Evolutionary conservation across 1,140 invertebrate genomes (phyloP), one percentile per base, ranked within the genome.

Genomic region (Tigriopus japonicus): DNA sequence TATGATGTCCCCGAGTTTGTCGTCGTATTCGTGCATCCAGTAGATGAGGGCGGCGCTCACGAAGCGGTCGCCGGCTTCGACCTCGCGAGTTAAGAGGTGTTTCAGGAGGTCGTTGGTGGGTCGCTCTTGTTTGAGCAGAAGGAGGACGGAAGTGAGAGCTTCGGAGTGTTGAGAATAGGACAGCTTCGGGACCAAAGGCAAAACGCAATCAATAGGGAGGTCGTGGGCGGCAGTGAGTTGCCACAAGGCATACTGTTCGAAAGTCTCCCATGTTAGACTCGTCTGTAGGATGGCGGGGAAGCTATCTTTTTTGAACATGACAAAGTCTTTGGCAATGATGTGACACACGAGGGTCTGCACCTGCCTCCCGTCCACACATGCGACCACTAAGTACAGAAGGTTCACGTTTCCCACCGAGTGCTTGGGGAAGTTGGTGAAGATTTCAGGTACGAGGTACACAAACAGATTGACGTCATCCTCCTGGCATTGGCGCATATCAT

Each of bases 211-310:
- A 6, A 94, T 79, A 12, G 86, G 83, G 67, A 95, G 86, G 70
- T 91, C 86, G 68, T 96, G 92, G 45, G 90, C 89, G 64, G 84
- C 81, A 42, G 95, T 79, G 40, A 98, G 75, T 73, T 95, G 89
- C 93, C 93, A 98, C 9, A 97, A 77, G 69, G 89, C 95, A 69
- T 88, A 86, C 69, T 98, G 93, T 71, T 96, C 93, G 66, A 93
- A 89, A 1, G 90, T 94, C 71, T 97, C 92, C 90, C 92, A 98
- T 19, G 59, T 24, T 2, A 58, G 35, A 53, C 54, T 72, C 72
- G 70, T 68, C 75, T 73, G 74, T 54, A 77, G 63, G 15, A 77
- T 68, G 52, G 70, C 69, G 1, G 75, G 63, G 64, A 76, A 73
- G 0, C 71, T 73, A 63, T 76, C 75, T 64, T 74, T 73, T 52